phyloP scores from a whole-genome alignment of 2,888 invertebrate species.

The Neocrepidodera transversa region DNA sequence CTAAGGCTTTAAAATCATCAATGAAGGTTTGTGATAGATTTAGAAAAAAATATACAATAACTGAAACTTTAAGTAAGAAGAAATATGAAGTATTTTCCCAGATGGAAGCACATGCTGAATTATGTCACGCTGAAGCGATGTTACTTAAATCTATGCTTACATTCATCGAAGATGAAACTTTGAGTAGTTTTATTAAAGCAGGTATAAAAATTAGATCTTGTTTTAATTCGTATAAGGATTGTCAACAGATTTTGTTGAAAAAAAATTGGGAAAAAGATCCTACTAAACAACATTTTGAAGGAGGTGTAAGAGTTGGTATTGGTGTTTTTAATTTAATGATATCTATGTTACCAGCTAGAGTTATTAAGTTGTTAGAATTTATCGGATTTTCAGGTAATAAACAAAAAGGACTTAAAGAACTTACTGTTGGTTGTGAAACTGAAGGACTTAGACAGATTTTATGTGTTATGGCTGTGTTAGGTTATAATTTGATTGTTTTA shows the following conservation, averaged over 20 bases:
- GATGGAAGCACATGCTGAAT: conserved; percentile 90
- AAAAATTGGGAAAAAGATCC: conserved; percentile 74
- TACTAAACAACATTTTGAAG: conserved; percentile 78
- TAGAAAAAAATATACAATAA: conserved; percentile 73
- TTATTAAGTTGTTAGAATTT: conserved; percentile 88
- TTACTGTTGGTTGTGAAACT: conserved; percentile 74
- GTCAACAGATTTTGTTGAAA: conserved; percentile 79
- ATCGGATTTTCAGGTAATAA: conserved; percentile 92
- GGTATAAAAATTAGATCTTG: conserved; percentile 92
- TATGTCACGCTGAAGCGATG: conserved; percentile 92
- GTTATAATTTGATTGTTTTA: conserved; percentile 85
- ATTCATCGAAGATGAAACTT: conserved; percentile 93
- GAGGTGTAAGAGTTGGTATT: conserved; percentile 90
- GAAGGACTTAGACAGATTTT: conserved; percentile 84
- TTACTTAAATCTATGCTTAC: conserved; percentile 88
- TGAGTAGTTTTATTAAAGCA: conserved; percentile 90
- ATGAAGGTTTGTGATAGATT: conserved; percentile 77
- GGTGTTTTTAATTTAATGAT: conserved; percentile 96
- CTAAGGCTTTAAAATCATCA: conserved; percentile 77
- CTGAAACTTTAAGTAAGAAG: conserved; percentile 83
- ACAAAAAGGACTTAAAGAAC: conserved; percentile 74
- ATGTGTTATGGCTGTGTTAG: conserved; percentile 83
- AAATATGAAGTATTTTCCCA: conserved; percentile 80
- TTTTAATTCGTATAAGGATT: conserved; percentile 90
- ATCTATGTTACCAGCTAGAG: conserved; percentile 83